A percentile compares a stretch with the other conserved stretches of the same genome.
Conservation (phyloP, 2,113 vertebrate species). For the Calyptommatus sinebrachiatus region DNA sequence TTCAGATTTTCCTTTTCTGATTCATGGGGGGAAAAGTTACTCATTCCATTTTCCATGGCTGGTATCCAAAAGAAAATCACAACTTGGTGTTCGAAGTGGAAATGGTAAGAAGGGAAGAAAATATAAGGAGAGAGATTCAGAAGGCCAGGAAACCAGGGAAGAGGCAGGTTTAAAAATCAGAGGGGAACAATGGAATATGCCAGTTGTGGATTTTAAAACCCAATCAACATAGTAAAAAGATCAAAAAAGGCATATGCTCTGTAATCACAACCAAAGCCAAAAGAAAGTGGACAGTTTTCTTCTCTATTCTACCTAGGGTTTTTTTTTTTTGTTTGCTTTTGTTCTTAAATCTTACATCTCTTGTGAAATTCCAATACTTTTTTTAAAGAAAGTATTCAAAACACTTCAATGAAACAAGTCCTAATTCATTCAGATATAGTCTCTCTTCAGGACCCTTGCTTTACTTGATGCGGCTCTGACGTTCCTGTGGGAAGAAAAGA, state of each 20-base stretch:
- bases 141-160: slow-evolving; percentile 49
- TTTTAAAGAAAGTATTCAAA: slow-evolving; percentile 86
- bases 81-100: slow-evolving; percentile 74
- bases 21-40: slow-evolving; percentile 52
- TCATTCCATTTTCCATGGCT: slow-evolving; percentile 59
- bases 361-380: slow-evolving; percentile 75
- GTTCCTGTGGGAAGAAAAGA: slow-evolving; percentile 75
- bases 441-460: slow-evolving; percentile 69
- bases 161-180: slow-evolving; percentile 66
- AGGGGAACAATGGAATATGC: slow-evolving; percentile 63
- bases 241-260: slow-evolving; percentile 70
- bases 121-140: slow-evolving; percentile 37
- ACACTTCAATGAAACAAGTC: slow-evolving; percentile 93
- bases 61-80: slow-evolving; percentile 57
- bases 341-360: slow-evolving; percentile 87
- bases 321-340: slow-evolving; percentile 72
- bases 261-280: slow-evolving; percentile 81
- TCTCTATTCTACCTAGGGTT: slow-evolving; percentile 89
- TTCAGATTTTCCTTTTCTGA: slow-evolving; percentile 59
- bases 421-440: slow-evolving; percentile 88
- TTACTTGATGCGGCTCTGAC: slow-evolving; percentile 96
- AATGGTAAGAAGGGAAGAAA: slow-evolving; percentile 63
- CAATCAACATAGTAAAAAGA: slow-evolving; percentile 75
- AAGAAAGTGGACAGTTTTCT: slow-evolving; percentile 79
- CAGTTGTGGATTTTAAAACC: slow-evolving; percentile 71